A percentile compares a stretch with the other conserved stretches of the same genome.
phyloP scores from a whole-genome alignment of 2,113 vertebrate genomes.

The Corydoras sp. region DNA sequence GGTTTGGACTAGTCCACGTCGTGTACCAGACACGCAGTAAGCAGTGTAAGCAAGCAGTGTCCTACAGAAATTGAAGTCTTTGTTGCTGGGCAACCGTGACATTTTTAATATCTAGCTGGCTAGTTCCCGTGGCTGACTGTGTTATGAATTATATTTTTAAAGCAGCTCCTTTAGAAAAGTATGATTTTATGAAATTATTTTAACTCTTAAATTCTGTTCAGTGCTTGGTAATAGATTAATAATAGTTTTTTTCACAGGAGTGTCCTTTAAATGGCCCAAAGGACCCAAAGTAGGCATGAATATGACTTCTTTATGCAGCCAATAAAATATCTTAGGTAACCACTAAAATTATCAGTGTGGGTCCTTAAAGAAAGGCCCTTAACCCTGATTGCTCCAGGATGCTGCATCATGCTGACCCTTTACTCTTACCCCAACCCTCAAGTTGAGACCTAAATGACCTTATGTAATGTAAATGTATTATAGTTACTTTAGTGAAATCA shows the following conservation, averaged over 20 bases:
- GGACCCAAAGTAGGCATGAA: too few species aligned
- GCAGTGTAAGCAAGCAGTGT: not conserved
- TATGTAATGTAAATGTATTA: too few species aligned
- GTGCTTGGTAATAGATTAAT: not conserved
- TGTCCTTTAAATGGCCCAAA: not conserved
- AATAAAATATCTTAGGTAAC: too few species aligned
- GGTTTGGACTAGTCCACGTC: not conserved
- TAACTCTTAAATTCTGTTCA: not conserved
- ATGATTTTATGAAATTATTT: not conserved
- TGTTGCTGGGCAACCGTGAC: constrained; percentile 20
- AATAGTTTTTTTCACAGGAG: too few species aligned
- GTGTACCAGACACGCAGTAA: not conserved
- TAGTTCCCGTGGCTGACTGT: not conserved
- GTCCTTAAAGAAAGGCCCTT: too few species aligned
- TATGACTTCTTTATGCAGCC: too few species aligned
- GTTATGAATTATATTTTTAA: not conserved
- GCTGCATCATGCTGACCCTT: too few species aligned
- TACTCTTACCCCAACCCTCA: too few species aligned
- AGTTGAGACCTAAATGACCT: too few species aligned
- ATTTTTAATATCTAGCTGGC: constrained; percentile 8
- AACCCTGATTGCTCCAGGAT: too few species aligned
- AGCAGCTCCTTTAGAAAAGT: not conserved
- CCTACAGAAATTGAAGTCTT: constrained; percentile 6
- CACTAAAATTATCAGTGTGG: too few species aligned
- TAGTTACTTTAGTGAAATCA: too few species aligned